Conservation (phyloP, 2,888 invertebrate species). For the Conistra vaccinii region DNA sequence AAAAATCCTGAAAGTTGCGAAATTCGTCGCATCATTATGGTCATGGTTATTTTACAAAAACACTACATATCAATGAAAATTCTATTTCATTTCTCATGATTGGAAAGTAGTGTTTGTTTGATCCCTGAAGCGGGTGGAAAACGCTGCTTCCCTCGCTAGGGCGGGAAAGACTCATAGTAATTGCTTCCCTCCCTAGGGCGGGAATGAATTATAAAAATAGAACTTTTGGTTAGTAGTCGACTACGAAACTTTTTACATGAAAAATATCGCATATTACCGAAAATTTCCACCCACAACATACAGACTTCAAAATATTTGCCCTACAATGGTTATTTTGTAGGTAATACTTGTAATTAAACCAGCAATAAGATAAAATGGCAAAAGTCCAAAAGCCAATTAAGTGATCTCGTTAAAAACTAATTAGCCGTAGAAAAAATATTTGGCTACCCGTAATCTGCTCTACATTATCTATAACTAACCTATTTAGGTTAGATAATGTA, state of each 20-base stretch:
- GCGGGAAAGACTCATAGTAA: too few species aligned
- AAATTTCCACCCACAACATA: not conserved
- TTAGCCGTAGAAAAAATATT: not conserved
- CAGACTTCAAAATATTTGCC: not conserved
- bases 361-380: constrained; percentile 22
- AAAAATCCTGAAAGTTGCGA: not conserved
- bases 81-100: too few species aligned
- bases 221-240: too few species aligned
- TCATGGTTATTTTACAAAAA: not conserved
- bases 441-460: not conserved
- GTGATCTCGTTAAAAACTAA: constrained; percentile 40
- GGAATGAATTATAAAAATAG: too few species aligned
- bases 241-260: too few species aligned
- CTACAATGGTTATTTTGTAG: not conserved
- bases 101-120: too few species aligned
- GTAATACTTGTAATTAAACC: constrained; percentile 4
- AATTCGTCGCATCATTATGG: not conserved
- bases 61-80: not conserved
- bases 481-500: too few species aligned
- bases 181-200: too few species aligned
- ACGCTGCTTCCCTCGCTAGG: too few species aligned
- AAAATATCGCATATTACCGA: too few species aligned
- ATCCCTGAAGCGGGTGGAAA: too few species aligned
- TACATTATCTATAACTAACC: not conserved
- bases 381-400: constrained; percentile 40